phyloP scores from a whole-genome alignment of 1,140 invertebrate genomes.

The Heliconius hewitsoni region DNA sequence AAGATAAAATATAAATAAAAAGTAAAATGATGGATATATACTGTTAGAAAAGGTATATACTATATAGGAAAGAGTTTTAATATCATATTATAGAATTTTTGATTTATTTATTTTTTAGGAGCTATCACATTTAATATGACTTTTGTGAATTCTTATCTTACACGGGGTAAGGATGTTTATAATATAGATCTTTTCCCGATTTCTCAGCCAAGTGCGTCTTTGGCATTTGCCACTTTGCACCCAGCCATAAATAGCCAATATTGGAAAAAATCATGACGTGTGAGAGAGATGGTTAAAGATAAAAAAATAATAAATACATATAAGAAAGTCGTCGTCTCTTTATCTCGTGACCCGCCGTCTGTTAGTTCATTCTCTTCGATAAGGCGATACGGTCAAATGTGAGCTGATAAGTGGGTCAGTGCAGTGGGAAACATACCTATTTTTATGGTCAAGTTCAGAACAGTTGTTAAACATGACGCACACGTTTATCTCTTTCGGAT shows the following conservation, averaged over 20 bases:
- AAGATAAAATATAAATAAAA: conserved; percentile 26
- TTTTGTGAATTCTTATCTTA: not conserved
- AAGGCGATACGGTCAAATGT: conserved; percentile 63
- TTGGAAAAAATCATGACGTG: not conserved
- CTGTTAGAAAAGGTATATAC: not conserved
- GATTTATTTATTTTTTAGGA: too few species aligned
- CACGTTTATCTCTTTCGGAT: conserved; percentile 20
- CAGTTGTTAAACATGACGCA: conserved; percentile 40
- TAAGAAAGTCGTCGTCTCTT: conserved; percentile 61
- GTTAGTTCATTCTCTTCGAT: conserved; percentile 56
- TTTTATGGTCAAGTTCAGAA: conserved; percentile 73
- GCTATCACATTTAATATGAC: not conserved
- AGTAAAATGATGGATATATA: not conserved
- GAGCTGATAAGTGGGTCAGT: conserved; percentile 73
- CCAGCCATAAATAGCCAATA: not conserved
- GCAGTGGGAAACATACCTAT: conserved; percentile 56
- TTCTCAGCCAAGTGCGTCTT: not conserved
- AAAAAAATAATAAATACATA: conserved; percentile 2
- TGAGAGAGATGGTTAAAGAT: not conserved
- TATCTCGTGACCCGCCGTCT: conserved; percentile 65
- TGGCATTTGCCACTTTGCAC: not conserved
- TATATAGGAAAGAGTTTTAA: not conserved
- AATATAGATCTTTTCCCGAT: not conserved
- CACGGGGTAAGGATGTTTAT: not conserved
- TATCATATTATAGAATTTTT: not conserved